These are phyloP conservation scores for Lagodon rhomboides DNA, from an alignment of 2,797 vertebrate species.

Conservation along the genomic window DNA sequence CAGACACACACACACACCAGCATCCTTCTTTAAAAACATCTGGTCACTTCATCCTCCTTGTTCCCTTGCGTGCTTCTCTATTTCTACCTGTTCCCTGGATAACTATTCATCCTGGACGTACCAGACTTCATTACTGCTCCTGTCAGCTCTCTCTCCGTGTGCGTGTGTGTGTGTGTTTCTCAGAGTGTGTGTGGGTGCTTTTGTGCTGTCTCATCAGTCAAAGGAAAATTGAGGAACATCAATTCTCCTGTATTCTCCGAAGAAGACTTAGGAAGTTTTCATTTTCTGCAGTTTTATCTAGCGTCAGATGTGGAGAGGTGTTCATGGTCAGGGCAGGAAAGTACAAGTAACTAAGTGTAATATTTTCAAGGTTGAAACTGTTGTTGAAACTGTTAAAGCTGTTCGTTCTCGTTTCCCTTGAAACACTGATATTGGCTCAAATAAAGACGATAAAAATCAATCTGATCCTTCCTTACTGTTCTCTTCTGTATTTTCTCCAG, in stretches of 20 bases:
- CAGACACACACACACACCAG: background rate
- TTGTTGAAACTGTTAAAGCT: background rate
- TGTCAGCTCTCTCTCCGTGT: constrained; percentile 24
- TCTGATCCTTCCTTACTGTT: background rate
- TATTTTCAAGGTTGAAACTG: background rate
- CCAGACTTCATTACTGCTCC: constrained; percentile 57
- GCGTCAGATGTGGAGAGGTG: background rate
- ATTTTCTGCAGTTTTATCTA: constrained; percentile 28
- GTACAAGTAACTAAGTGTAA: background rate
- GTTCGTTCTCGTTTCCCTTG: background rate
- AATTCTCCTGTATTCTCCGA: constrained; percentile 30
- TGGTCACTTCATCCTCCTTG: constrained; percentile 27
- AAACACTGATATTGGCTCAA: background rate
- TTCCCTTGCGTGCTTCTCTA: constrained; percentile 38
- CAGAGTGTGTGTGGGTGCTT: background rate
- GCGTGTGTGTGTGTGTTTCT: constrained; percentile 4
- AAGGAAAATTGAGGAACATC: constrained; percentile 39
- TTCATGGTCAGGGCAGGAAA: constrained; percentile 1
- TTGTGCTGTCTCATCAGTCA: constrained; percentile 32
- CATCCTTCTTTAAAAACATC: constrained; percentile 28
- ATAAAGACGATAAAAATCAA: background rate
- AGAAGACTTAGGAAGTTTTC: constrained; percentile 28
- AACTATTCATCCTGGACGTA: constrained; percentile 65
- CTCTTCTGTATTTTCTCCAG: background rate
- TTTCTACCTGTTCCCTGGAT: constrained; percentile 58